These are phyloP conservation scores for Pygmarrhopalites habei DNA, from an alignment of 1,140 invertebrate genomes.

Conservation along the genomic window DNA sequence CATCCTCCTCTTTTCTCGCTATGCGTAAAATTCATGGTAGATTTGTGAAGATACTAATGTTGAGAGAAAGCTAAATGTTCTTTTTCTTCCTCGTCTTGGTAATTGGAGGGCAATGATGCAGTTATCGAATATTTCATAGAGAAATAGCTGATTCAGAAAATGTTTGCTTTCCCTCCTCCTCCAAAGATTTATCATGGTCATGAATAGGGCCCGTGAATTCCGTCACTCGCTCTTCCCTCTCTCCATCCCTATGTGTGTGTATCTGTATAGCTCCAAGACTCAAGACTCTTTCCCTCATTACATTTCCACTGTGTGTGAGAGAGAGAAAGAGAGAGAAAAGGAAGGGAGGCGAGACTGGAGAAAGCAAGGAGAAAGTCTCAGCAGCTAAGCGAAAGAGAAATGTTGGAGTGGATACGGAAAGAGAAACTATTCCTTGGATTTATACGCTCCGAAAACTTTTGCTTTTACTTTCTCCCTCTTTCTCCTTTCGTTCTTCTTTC, in stretches of 20 bases:
- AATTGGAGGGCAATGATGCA: constrained; percentile 4
- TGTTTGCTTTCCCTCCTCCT: neutral
- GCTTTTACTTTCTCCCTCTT: neutral
- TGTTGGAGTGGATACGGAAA: constrained; percentile 1
- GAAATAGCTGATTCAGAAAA: constrained; percentile 9
- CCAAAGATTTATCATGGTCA: neutral
- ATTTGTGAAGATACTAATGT: no score
- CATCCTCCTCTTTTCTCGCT: no score
- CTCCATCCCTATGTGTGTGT: no score
- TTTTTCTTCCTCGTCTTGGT: neutral
- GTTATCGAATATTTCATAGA: constrained; percentile 2
- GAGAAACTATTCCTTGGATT: constrained; percentile 4
- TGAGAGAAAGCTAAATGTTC: constrained; percentile 2
- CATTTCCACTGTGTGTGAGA: no score
- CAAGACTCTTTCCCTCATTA: no score
- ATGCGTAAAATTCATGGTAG: no score
- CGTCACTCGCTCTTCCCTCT: neutral
- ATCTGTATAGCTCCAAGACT: no score
- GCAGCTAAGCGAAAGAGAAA: neutral
- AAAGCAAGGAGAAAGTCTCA: no score
- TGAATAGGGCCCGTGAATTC: constrained; percentile 1
- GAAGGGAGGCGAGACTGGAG: no score
- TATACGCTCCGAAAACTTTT: constrained; percentile 7
- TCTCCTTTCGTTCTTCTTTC: no score
- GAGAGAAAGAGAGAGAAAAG: no score